Conservation (phyloP, 1,140 invertebrate species). For the Brachionus manjavacas region DNA sequence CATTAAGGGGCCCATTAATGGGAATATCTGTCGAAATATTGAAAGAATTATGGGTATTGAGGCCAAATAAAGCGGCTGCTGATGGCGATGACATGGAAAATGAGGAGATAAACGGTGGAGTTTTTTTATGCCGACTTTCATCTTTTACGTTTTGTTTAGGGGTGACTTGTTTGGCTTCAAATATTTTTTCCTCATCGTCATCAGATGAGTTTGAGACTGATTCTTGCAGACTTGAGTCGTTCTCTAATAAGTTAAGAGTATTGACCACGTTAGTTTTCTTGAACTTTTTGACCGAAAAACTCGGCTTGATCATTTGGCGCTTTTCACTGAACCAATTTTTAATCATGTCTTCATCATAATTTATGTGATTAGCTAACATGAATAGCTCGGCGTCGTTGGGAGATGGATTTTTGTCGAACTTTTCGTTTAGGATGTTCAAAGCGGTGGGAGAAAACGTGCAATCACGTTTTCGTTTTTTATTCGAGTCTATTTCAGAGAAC, state of each 20-base stretch:
- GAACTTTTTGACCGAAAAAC: neutral
- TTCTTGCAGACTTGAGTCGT: neutral
- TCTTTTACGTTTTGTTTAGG: neutral
- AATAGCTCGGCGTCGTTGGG: slow-evolving; percentile 10
- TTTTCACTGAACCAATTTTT: slow-evolving; percentile 35
- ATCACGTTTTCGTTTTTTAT: slow-evolving; percentile 19
- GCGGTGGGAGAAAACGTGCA: neutral
- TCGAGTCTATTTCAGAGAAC: neutral
- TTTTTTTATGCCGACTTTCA: neutral
- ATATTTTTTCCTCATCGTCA: neutral
- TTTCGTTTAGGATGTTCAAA: slow-evolving; percentile 4
- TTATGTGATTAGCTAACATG: neutral
- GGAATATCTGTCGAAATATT: neutral
- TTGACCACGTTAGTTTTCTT: slow-evolving; percentile 22
- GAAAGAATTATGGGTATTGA: neutral
- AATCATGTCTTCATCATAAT: slow-evolving; percentile 3
- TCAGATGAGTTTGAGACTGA: neutral
- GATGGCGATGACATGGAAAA: slow-evolving; percentile 5
- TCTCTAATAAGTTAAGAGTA: neutral
- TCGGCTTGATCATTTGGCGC: neutral
- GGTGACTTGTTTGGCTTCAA: neutral
- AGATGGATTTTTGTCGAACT: neutral
- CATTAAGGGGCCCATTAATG: neutral
- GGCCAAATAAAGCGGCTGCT: neutral
- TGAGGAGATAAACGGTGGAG: neutral